Conservation (phyloP, 1,140 invertebrate species). For the Andrena cerasifolii region DNA sequence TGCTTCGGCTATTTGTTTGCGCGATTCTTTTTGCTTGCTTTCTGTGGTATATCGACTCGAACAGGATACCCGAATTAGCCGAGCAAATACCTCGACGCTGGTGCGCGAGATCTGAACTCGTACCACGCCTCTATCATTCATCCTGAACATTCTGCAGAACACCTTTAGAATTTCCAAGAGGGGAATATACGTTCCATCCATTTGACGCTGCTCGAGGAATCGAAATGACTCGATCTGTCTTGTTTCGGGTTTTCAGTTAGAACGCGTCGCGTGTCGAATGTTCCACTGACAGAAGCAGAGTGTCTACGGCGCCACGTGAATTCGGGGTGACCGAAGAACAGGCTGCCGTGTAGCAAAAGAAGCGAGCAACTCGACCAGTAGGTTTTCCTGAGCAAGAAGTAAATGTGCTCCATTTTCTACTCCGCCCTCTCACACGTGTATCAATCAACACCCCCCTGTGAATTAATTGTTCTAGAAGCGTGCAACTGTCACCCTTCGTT, state of each 20-base stretch:
- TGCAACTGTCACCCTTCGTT: slow-evolving; percentile 35
- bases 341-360: neutral
- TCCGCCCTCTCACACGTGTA: neutral
- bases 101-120: too few relatives aligned
- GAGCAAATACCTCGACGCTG: neutral
- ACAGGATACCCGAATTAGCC: slow-evolving; percentile 8
- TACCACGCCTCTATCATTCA: too few relatives aligned
- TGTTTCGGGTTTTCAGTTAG: neutral
- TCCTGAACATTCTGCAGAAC: too few relatives aligned
- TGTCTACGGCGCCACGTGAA: neutral
- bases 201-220: neutral
- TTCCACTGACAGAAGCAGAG: neutral
- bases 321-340: neutral
- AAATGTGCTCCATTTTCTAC: slow-evolving; percentile 32
- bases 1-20: slow-evolving; percentile 26
- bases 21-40: slow-evolving; percentile 33
- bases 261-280: neutral
- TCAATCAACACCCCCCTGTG: slow-evolving; percentile 29
- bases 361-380: slow-evolving; percentile 9
- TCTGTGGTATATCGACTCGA: neutral
- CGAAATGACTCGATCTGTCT: neutral
- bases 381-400: slow-evolving; percentile 36
- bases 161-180: neutral
- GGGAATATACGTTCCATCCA: neutral
- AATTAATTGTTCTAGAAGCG: slow-evolving; percentile 4